Evolutionary conservation across 2,888 invertebrate genomes (phyloP).

Genomic region (Spodoptera exigua): DNA sequence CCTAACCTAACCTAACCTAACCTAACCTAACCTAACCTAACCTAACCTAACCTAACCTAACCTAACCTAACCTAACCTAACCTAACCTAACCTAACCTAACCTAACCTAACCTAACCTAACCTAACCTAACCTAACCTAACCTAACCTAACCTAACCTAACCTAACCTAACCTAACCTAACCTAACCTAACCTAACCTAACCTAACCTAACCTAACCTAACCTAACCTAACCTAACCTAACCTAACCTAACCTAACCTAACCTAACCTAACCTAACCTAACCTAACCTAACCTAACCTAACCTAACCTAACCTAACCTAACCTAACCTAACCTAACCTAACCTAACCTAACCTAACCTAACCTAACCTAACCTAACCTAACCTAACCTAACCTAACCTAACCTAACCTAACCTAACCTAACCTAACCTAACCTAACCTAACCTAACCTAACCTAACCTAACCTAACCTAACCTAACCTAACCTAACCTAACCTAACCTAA

Average conservation of each 20-base stretch:
- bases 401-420: slow-evolving; percentile 10
- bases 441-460: slow-evolving; percentile 1
- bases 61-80: slow-evolving; percentile 4
- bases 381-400: background rate
- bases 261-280: background rate
- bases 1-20: slow-evolving; percentile 5
- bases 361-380: slow-evolving; percentile 2
- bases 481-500: slow-evolving; percentile 3
- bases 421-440: slow-evolving; percentile 21
- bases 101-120: slow-evolving; percentile 8
- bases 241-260: slow-evolving; percentile 4
- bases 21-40: slow-evolving; percentile 5
- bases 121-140: slow-evolving; percentile 25
- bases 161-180: slow-evolving; percentile 36
- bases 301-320: background rate
- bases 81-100: slow-evolving; percentile 8
- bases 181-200: slow-evolving; percentile 36
- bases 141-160: slow-evolving; percentile 32
- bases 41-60: slow-evolving; percentile 5
- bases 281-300: background rate
- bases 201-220: slow-evolving; percentile 28
- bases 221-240: slow-evolving; percentile 7
- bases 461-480: slow-evolving; percentile 2
- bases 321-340: slow-evolving; percentile 1
- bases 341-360: slow-evolving; percentile 1